Evolutionary conservation across 2,888 invertebrate species (phyloP), one percentile per base, ranked within the genome.

Genomic region (Rhimphoctona megacephalus): DNA sequence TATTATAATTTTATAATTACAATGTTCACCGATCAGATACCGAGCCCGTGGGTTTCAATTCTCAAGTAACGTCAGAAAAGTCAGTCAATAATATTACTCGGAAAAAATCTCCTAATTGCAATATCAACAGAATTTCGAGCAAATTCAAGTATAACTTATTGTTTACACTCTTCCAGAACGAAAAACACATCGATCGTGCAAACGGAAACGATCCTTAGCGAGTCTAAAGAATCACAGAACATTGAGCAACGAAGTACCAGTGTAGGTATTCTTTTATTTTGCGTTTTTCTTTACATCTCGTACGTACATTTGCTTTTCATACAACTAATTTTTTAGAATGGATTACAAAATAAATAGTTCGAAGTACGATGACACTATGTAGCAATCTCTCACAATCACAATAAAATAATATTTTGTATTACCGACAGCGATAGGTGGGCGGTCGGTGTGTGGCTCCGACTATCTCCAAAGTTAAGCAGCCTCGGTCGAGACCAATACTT

Each of bases 11-110:
- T n/a, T n/a, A n/a, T n/a, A n/a, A n/a, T 25, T n/a, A 64, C 11
- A 49, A 94, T 94, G 94, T 94, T 94, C 79, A 90, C 82, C 46
- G 90, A 93, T 78, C 84, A 90, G 22, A 91, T 92, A 0, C 88
- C 49, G 93, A 93, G n/a, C 81, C 92, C 57, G 90, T 91, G 66
- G 92, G 92, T 54, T 94, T 94, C 82, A 81, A 89, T 19, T 92
- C 94, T 1, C 90, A 92, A 90, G 39, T 88, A 43, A 88, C 92
- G 25, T 74, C 89, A 5, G 89, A 90, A 54, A 93, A 91, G 94
- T 94, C 77, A 86, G 90, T 89, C 17, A 30, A 79, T 46, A 30
- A 46, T 64, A 39, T 7, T 17, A 39, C 85, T 30, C 39, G 39
- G 7, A 66, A 33, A 25, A 57, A 57, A 30, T 14, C 25, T 57